phyloP scores from a whole-genome alignment of 2,888 invertebrate genomes.

The Drosophila subquinaria region DNA sequence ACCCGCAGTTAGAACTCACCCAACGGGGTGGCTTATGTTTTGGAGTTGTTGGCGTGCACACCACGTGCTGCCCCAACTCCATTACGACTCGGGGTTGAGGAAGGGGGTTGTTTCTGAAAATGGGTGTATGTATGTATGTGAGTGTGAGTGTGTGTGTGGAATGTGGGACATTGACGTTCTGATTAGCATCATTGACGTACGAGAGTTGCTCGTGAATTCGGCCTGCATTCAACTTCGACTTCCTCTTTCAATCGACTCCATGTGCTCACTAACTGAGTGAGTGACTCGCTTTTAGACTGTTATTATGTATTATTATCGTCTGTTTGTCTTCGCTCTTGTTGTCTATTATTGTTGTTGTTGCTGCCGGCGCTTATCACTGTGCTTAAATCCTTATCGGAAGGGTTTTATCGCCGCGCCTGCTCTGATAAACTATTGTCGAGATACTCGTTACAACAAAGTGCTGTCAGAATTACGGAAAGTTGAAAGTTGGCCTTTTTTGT shows the following conservation, averaged over 20 bases:
- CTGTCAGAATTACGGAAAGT: constrained; percentile 55
- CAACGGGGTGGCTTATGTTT: constrained; percentile 71
- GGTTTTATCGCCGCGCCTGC: constrained; percentile 62
- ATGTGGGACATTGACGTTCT: constrained; percentile 59
- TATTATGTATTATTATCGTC: constrained; percentile 77
- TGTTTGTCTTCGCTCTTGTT: constrained; percentile 67
- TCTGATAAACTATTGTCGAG: constrained; percentile 75
- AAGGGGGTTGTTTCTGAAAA: neutral
- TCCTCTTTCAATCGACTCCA: constrained; percentile 11
- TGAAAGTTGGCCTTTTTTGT: constrained; percentile 28
- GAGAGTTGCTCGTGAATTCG: constrained; percentile 44
- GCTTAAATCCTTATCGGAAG: constrained; percentile 70
- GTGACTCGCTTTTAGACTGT: constrained; percentile 53
- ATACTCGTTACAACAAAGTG: constrained; percentile 63
- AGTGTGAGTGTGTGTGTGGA: constrained; percentile 3
- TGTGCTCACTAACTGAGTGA: constrained; percentile 32
- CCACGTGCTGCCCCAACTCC: constrained; percentile 74
- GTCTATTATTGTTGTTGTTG: constrained; percentile 34
- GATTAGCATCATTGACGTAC: constrained; percentile 70
- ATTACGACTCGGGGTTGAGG: constrained; percentile 1
- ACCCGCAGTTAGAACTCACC: constrained; percentile 32
- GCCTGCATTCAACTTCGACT: constrained; percentile 56
- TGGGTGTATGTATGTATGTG: neutral
- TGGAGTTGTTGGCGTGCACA: constrained; percentile 61
- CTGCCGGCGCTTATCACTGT: constrained; percentile 68